Conservation (phyloP, 2,888 invertebrate genomes). For the Macrosiphum euphorbiae region DNA sequence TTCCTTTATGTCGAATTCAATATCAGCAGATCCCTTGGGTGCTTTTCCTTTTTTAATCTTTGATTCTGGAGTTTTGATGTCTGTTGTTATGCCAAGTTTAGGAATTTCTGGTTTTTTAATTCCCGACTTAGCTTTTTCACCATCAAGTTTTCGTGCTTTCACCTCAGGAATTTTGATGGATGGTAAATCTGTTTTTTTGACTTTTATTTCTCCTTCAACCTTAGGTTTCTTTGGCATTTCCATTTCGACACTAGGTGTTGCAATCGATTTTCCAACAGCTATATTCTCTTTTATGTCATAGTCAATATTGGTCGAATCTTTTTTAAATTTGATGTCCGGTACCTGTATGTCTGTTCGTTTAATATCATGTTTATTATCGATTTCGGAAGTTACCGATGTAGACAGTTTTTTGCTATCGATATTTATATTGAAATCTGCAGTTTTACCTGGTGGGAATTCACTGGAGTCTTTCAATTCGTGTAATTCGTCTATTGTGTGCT, state of each 20-base stretch:
- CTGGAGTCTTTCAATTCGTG: not conserved
- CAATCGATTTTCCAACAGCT: no score
- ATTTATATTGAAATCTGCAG: no score
- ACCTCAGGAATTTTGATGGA: not conserved
- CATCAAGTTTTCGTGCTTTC: not conserved
- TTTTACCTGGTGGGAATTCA: not conserved
- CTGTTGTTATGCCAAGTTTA: not conserved
- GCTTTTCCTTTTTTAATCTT: not conserved
- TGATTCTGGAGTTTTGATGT: not conserved
- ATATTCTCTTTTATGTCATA: not conserved
- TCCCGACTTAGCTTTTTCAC: fast-evolving
- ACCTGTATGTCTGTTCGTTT: no score
- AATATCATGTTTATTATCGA: no score
- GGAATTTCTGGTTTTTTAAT: no score
- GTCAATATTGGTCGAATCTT: not conserved
- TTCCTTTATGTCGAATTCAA: not conserved
- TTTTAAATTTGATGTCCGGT: not conserved
- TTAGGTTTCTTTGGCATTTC: no score
- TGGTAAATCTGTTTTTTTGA: not conserved
- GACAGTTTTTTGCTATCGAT: no score
- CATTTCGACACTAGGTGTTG: no score
- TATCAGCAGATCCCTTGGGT: not conserved
- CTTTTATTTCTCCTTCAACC: no score
- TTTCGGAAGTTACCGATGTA: no score
- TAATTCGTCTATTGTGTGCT: not conserved